These are phyloP conservation scores for Dysidea cf. avara DNA, from an alignment of 37 sponge, comb jelly and placozoan species.

Conservation along the genomic window DNA sequence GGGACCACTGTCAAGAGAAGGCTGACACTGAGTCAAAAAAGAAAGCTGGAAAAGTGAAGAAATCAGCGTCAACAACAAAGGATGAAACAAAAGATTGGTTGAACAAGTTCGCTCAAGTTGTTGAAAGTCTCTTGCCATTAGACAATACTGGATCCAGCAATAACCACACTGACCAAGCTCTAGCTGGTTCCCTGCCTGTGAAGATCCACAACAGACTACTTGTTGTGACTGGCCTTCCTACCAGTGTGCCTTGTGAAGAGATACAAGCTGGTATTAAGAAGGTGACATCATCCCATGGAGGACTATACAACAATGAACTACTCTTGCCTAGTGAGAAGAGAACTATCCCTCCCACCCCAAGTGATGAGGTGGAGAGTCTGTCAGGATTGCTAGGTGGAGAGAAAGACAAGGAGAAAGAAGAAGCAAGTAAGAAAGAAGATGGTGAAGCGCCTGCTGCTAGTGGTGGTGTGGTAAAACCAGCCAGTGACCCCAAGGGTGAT, in stretches of 20 bases:
- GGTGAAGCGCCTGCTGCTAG: neutral
- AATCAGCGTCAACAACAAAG: neutral
- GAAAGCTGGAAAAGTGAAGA: constrained; percentile 2
- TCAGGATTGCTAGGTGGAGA: neutral
- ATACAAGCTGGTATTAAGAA: constrained; percentile 17
- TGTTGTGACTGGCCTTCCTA: constrained; percentile 63
- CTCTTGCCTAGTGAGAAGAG: constrained; percentile 21
- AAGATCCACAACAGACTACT: constrained; percentile 52
- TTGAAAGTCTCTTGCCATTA: constrained; percentile 5
- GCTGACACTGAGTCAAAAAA: constrained; percentile 20
- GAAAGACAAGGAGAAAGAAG: neutral
- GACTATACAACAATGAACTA: constrained; percentile 53
- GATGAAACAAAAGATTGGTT: constrained; percentile 41
- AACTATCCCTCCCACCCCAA: constrained; percentile 31
- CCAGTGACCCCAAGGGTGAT: neutral
- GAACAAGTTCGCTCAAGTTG: neutral
- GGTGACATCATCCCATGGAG: constrained; percentile 51
- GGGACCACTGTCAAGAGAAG: constrained; percentile 9
- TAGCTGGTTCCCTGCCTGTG: constrained; percentile 2
- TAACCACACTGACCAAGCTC: no score
- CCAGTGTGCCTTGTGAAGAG: constrained; percentile 22
- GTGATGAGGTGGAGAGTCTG: constrained; percentile 16
- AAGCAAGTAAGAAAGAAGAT: neutral
- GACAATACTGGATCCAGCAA: neutral
- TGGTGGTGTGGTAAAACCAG: neutral